Evolutionary conservation across 2,797 vertebrate genomes (phyloP).

Genomic region (Molossus alvarezi): DNA sequence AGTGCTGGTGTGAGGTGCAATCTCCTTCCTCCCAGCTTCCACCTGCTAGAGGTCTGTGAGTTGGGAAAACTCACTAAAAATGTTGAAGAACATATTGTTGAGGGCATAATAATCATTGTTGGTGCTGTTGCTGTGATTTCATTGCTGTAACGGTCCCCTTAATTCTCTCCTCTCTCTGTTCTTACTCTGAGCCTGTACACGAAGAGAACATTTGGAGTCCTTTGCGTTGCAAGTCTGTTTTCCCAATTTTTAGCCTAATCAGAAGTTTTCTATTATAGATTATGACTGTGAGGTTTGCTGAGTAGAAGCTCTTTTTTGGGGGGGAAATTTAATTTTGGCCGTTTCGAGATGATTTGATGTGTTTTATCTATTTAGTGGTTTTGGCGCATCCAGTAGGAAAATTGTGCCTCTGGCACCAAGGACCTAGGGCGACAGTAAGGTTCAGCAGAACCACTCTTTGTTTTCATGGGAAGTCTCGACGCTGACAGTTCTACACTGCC

Average conservation of each 20-base stretch:
- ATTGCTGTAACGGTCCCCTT: not conserved
- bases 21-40: not conserved
- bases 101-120: not conserved
- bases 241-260: constrained; percentile 72
- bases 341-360: constrained; percentile 72
- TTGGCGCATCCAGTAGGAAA: constrained; percentile 75
- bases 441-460: constrained; percentile 35
- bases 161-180: not conserved
- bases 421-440: constrained; percentile 43
- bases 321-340: constrained; percentile 53
- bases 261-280: constrained; percentile 72
- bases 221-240: constrained; percentile 26
- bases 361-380: constrained; percentile 81
- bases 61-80: not conserved
- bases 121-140: not conserved
- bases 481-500: constrained; percentile 33
- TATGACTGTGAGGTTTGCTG: constrained; percentile 70
- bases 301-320: constrained; percentile 40
- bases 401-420: constrained; percentile 54
- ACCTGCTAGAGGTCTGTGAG: not conserved
- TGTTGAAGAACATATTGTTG: not conserved
- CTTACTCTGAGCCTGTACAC: not conserved
- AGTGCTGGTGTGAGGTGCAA: not conserved
- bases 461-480: constrained; percentile 42
- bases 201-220: constrained; percentile 33